Evolutionary conservation across 1,140 invertebrate species (phyloP), one percentile per base, ranked within the genome.

Genomic region (Macrosteles quadrilineatus): DNA sequence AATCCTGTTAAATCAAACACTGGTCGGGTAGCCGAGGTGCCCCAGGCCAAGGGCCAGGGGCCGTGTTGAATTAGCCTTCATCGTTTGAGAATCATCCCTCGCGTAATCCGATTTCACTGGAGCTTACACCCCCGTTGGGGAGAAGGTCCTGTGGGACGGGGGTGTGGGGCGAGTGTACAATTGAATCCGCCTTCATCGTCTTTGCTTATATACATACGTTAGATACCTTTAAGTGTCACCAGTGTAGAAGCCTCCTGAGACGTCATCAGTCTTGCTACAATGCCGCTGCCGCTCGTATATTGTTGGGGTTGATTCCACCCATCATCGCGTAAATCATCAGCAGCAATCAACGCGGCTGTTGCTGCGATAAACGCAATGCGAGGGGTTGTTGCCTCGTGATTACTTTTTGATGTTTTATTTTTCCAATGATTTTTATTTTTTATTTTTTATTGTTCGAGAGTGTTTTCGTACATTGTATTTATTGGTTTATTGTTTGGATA

Each of bases 121-220:
- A 32, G 68, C 71, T 67, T 68, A 63, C 71, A 65, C 68, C 62
- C 53, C 32, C 31, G n/a, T n/a, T n/a, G n/a, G n/a, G n/a, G n/a
- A n/a, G n/a, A 57, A 63, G 70, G 71, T 4, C 32, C 32, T 4
- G 32, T 4, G 32, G 32, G 32, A 36, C 4, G 43, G 14, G 76
- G 78, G 21, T 77, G 50, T 81, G 81, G 74, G 72, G 82, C 82
- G 86, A 80, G 79, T 83, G 69, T 79, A 77, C 73, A 70, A 79
- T 75, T 79, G 77, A 84, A 73, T 75, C 82, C 70, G 66, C 79
- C 76, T 21, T 40, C 47, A n/a, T 31, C 65, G 27, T 47, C 40
- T n/a, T 40, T 11, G 27, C 23, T 30, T n/a, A 59, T 59, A 25
- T 59, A 59, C 55, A 59, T 59, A 59, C 55, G 55, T 25, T 59